Percentiles rank a stretch among this genome's conserved stretches.
phyloP scores from a whole-genome alignment of 2,113 vertebrate species.

The Dermatemys mawii region DNA sequence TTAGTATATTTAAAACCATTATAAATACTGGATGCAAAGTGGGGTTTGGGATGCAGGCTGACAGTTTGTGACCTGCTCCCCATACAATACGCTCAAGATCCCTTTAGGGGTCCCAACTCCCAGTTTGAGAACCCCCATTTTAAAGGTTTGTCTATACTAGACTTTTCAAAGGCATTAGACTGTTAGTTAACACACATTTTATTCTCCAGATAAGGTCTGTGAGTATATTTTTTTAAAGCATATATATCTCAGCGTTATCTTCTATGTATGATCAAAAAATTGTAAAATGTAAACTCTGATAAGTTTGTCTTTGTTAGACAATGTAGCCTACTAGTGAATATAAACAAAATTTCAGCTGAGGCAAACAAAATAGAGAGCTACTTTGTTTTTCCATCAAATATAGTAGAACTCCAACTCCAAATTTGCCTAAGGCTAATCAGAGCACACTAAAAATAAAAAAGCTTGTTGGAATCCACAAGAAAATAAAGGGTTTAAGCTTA shows the following conservation, averaged over 20 bases:
- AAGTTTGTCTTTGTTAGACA: background rate
- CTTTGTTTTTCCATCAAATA: background rate
- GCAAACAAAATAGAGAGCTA: background rate
- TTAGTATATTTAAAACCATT: no score
- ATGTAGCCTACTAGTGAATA: background rate
- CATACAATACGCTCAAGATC: no score
- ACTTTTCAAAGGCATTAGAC: background rate
- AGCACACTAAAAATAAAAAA: background rate
- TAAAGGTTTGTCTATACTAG: background rate
- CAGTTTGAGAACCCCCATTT: no score
- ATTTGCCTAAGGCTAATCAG: background rate
- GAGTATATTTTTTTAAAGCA: no score
- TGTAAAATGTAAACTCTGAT: background rate
- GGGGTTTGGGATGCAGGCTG: no score
- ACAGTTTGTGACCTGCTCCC: no score
- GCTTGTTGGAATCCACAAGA: background rate
- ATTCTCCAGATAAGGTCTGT: background rate
- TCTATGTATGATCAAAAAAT: background rate
- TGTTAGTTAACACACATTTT: background rate
- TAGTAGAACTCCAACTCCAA: background rate
- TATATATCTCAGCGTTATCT: background rate
- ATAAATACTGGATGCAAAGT: no score
- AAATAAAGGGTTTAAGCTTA: background rate
- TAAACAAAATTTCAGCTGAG: background rate
- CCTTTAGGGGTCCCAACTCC: no score